Evolutionary conservation across 2,797 vertebrate genomes (phyloP), one percentile per base, ranked within the genome.

Genomic region (Syngnathus acus): DNA sequence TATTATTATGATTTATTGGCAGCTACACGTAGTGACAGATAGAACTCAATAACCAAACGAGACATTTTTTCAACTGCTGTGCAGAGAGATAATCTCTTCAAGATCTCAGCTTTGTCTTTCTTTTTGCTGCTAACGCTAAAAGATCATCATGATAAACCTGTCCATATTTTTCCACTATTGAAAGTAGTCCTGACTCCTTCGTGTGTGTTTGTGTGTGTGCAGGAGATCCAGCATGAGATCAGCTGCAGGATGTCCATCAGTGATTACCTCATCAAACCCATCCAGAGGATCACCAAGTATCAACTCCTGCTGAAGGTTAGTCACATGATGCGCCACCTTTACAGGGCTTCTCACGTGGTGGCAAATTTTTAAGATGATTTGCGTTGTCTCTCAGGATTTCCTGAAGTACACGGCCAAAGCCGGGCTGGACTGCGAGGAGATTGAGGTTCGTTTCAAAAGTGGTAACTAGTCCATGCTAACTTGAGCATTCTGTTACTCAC

Each of bases 221-320:
- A 85, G 97, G 97, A 97, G 78, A 85, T 98, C 71, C 95, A 97
- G 72, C 94, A 95, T 71, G 95, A 98, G 83, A 92, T 97, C 85
- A 95, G 89, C 88, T 94, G 94, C 64, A 91, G 96, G 68, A 91
- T 99, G 87, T 94, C 93, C 1, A 92, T 99, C 77, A 96, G 94
- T 26, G 97, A 98, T 78, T 98, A 96, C 75, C 91, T 99, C 60
- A 99, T 99, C 82, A 99, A 98, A 87, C 97, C 97, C 39, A 94
- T 99, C 80, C 97, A 99, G 87, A 94, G 96, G 86, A 99, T 99
- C 89, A 98, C 96, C 65, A 99, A 98, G 68, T 98, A 99, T 76
- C 97, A 99, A 78, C 90, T 99, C 75, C 92, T 99, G 68, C 92
- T 98, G 43, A 98, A 98, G 95, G 96, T 98, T 86, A 73, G 69